A percentile compares a stretch with the other conserved stretches of the same genome.
These are phyloP conservation scores for Thera obeliscata DNA, from an alignment of 2,888 invertebrate genomes.

Conservation along the genomic window DNA sequence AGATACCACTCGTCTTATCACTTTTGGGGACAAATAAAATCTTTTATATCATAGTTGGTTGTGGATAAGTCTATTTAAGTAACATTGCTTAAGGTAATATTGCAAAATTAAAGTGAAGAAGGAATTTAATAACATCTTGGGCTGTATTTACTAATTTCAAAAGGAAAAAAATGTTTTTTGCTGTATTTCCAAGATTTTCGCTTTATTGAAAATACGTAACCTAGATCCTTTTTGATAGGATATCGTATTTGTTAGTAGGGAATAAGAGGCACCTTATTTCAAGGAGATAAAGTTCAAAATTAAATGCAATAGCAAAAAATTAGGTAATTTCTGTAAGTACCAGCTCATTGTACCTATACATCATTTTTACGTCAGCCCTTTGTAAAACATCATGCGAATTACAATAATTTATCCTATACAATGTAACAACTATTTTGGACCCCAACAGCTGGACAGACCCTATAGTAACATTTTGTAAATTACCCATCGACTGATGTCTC, in stretches of 20 bases:
- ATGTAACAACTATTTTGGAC: conserved; percentile 62
- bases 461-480: conserved; percentile 68
- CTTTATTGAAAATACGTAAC: background rate
- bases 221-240: no score
- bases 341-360: conserved; percentile 51
- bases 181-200: conserved; percentile 34
- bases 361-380: conserved; percentile 54
- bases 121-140: conserved; percentile 42
- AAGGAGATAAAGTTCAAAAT: background rate
- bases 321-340: conserved; percentile 23
- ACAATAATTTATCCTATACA: conserved; percentile 73
- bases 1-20: no score
- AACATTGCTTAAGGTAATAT: conserved; percentile 14
- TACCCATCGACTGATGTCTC: conserved; percentile 59
- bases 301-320: background rate
- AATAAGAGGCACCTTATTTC: background rate
- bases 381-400: conserved; percentile 65
- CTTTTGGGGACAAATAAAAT: no score
- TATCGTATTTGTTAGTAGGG: no score
- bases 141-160: conserved; percentile 39
- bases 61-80: background rate
- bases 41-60: no score
- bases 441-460: conserved; percentile 60
- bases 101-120: conserved; percentile 25
- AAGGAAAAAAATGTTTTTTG: conserved; percentile 35